Base-by-base conservation (phyloP, 2,797 vertebrate genomes). In the Diplodus sargus region DNA sequence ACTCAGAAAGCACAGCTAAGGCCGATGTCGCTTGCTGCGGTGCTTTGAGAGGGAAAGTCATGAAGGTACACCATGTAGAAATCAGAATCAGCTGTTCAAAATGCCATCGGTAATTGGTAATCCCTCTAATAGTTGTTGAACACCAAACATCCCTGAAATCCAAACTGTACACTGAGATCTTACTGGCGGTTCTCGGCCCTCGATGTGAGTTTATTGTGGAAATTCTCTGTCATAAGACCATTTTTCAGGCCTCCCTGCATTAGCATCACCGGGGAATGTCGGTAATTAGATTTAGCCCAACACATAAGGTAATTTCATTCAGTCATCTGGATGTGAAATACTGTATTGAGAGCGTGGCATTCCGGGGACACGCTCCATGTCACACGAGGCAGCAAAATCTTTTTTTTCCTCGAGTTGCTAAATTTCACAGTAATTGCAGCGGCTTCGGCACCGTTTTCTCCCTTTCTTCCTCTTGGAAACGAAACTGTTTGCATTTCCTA, bases 321-420 rank as follows among this genome's bases (percentile, higher is more conserved):
- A 74, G 58, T 82, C 79, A 54, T 69, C 22, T 78, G 59, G 58
- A 80, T 79, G 51, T 78, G 51, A 61, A 76, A 70, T 65, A 45
- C 48, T 72, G 73, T 48, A 76, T 51, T 71, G 56, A 22, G 52
- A 63, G 60, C 10, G 28, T 16, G 65, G 65, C 62, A 62, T 72
- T 74, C 48, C 58, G 53, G 39, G 28, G 75, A 77, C 76, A 72
- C 9, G 25, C 79, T 82, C 56, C n/a, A 70, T 58, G 64, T 67
- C 64, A 75, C 74, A 62, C 48, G 43, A 20, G 42, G 65, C 34
- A 15, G 70, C 56, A 48, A 71, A 63, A 56, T 70, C 57, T 64
- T 23, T 34, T 34, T 52, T 34, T 64, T 52, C 45, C 34, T 16
- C 22, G 6, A 48, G 64, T 60, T 68, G 53, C 34, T 56, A 30